Base-by-base conservation (phyloP, 35 echinoderm and acorn worm species). In the Patiria miniata region DNA sequence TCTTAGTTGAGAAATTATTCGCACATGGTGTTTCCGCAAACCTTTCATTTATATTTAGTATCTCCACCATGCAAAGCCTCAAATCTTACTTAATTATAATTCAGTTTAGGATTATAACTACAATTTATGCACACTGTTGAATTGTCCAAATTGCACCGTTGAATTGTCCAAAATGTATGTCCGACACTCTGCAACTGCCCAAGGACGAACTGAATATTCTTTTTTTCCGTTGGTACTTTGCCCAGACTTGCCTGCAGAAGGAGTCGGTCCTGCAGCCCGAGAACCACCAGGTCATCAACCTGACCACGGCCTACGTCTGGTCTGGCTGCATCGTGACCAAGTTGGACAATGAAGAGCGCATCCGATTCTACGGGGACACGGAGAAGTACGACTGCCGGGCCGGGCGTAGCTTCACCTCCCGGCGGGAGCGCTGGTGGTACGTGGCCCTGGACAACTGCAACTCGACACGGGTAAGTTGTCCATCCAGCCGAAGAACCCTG, bases 351-450 rank as follows among this genome's bases (percentile, higher is more conserved):
- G 59, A 94, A n/a, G 81, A 88, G 14, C 52, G 51, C 22, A 47
- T 87, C 7, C 12, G 26, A 4, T 33, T 79, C 6, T 82, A 54
- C 39, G 92, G 79, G 1, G 89, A 92, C 36, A 69, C 60, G 0
- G 69, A 91, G 29, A 94, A 89, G 56, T 92, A 73, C 78, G 83
- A 83, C 58, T 98, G 96, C 52, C 84, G 94, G 39, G 90, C 91
- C 9, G 92, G 92, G 1, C 52, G 96, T 4, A 98, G 96, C 83
- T 98, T 98, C 39, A 73, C 85, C 15, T 98, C 96, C 18, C 83
- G 88, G 3, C 80, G 96, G 17, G 96, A 98, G 57, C 78, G 96
- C n/a, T 98, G 96, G 96, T 98, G 96, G 96, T 98, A 94, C 28
- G 60, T 98, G 4, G 96, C 87, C 1, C 18, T 98, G 12, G 89